Base-by-base conservation (phyloP, 2,888 invertebrate genomes). In the Phyllotreta cruciferae region DNA sequence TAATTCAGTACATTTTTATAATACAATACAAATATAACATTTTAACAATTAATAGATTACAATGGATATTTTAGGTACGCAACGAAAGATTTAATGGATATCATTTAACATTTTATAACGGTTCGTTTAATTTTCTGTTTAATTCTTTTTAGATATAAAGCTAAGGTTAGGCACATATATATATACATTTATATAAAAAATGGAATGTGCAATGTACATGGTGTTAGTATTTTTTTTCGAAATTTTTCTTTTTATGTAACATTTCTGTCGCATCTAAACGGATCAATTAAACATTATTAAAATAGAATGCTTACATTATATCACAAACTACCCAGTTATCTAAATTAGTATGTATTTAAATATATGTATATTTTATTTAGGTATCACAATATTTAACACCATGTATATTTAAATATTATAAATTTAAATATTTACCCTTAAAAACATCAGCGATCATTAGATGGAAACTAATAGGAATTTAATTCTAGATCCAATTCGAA, bases 141-240 rank as follows among this genome's bases (percentile, higher is more conserved):
- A 24, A 24, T 24, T 24, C 24, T 61, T 64, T 66, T 55, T 50
- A 62, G 50, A 66, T 55, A 71, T 75, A 72, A 75, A 75, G 75
- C 75, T 75, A 72, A 74, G 73, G 74, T 77, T 76, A 80, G 80
- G 79, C 79, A 80, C 79, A 79, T 78, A 79, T 75, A 79, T 76
- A 79, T 74, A 77, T 75, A 73, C 69, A 73, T 74, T n/a, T n/a
- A 24, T 24, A 73, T 62, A 60, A 61, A 45, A 66, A 64, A 69
- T 70, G 67, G 66, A 66, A 66, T 68, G 67, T 62, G 42, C 42
- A 49, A 62, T 47, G 38, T 63, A 63, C 60, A 60, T 63, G 56
- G 60, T 62, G 55, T 62, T 62, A 36, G 10, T 41, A 24, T 3
- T 42, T 60, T 58, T 36, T 52, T 36, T 34, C 36, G 37, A 11